Base-by-base conservation (phyloP, 2,888 invertebrate genomes). In the Apodemia duryi region DNA sequence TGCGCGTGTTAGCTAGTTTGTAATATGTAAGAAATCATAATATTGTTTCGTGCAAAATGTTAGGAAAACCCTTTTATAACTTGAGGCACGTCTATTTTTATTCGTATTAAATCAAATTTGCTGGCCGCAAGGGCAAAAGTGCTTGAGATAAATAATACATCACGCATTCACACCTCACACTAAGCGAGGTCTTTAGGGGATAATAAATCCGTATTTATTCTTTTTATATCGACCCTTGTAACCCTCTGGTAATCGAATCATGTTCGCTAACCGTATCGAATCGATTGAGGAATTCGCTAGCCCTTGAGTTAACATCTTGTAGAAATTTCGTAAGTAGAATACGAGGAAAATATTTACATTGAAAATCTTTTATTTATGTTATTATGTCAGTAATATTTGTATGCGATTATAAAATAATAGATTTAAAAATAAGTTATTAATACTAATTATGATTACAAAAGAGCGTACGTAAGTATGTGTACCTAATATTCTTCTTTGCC, bases 131-230 rank as follows among this genome's bases (percentile, higher is more conserved):
- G 80, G 84, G 78, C 87, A 29, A 86, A 79, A 84, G 78, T 73
- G 74, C 73, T 78, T 61, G 65, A 69, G 73, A 86, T 90, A 86
- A 91, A 91, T 91, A 91, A 87, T 87, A 84, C 87, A 91, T 80
- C 79, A 79, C 80, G 77, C 80, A 85, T 90, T 89, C 89, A 78
- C 91, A 90, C 91, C 87, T 90, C 77, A 75, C 81, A 78, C 86
- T 88, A 88, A 89, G 84, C 83, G 82, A 68, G 75, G 80, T 82
- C 91, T 88, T 86, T 84, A 84, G 90, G 91, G 91, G 82, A 86
- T 88, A 88, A 91, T 91, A 91, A 91, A 91, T 91, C 90, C 89
- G 85, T 90, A 88, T 91, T 91, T 91, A 88, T 88, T 90, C 88
- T 89, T 89, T 89, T 87, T 88, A 88, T 86, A 85, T 82, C 76